Conservation (phyloP, 2,888 invertebrate genomes). For the Chesias legatella region DNA sequence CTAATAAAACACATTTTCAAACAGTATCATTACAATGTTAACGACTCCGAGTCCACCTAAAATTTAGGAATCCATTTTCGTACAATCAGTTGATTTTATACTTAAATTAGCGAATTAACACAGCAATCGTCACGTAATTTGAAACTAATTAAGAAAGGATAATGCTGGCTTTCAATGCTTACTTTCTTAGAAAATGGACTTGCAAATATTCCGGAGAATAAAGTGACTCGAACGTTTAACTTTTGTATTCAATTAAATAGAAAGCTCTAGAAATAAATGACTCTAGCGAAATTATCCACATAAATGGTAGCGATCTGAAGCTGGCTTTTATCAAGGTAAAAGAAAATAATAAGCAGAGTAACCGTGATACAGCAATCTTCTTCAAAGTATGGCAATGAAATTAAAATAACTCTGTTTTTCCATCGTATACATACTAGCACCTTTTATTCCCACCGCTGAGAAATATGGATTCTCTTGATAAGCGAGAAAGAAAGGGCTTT, state of each 20-base stretch:
- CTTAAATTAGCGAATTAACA: slow-evolving; percentile 68
- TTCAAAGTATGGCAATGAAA: too few species aligned
- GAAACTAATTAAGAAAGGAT: slow-evolving; percentile 76
- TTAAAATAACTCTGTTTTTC: too few species aligned
- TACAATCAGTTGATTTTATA: slow-evolving; percentile 41
- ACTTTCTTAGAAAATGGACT: slow-evolving; percentile 70
- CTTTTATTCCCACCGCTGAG: too few species aligned
- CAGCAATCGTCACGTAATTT: slow-evolving; percentile 72
- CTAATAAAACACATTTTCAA: too few species aligned
- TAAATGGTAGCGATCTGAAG: slow-evolving; percentile 45
- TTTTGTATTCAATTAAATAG: slow-evolving; percentile 77
- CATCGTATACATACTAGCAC: too few species aligned
- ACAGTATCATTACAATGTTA: too few species aligned
- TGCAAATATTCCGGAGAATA: slow-evolving; percentile 66
- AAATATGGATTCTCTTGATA: too few species aligned
- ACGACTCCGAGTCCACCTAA: not conserved
- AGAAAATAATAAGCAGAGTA: too few species aligned
- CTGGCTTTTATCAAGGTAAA: slow-evolving; percentile 44
- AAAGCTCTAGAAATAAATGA: slow-evolving; percentile 65
- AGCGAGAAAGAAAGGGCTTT: too few species aligned
- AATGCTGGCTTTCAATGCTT: slow-evolving; percentile 67
- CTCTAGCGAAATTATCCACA: slow-evolving; percentile 46
- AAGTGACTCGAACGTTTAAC: slow-evolving; percentile 70
- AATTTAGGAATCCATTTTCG: slow-evolving; percentile 10
- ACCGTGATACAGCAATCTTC: too few species aligned